phyloP scores from a whole-genome alignment of 2,113 vertebrate genomes.

The Festucalex cinctus region DNA sequence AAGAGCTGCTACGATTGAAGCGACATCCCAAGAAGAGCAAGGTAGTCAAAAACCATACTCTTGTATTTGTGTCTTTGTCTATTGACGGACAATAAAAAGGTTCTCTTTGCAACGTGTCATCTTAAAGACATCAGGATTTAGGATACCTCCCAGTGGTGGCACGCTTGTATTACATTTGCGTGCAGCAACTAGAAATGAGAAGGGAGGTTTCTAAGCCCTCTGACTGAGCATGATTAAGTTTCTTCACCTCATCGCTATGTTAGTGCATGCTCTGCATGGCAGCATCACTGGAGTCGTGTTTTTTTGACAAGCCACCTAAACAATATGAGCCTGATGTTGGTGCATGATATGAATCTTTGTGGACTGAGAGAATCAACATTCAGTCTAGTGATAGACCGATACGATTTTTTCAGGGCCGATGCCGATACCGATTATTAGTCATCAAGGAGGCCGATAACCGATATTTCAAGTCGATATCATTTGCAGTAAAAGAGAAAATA shows the following conservation, averaged over 20 bases:
- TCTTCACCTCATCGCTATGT: constrained; percentile 1
- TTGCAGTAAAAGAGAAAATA: too few relatives aligned
- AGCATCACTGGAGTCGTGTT: background rate
- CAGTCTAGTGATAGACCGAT: constrained; percentile 25
- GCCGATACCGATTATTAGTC: too few relatives aligned
- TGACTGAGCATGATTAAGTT: constrained; percentile 13
- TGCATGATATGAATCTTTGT: constrained; percentile 24
- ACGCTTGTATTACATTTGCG: background rate
- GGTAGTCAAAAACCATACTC: constrained; percentile 62
- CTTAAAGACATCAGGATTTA: constrained; percentile 1
- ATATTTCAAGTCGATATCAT: too few relatives aligned
- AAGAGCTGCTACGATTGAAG: constrained; percentile 87
- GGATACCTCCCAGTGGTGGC: constrained; percentile 21
- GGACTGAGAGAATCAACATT: constrained; percentile 21
- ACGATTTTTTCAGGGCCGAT: too few relatives aligned
- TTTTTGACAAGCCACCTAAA: constrained; percentile 14
- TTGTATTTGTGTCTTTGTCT: background rate
- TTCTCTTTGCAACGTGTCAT: background rate
- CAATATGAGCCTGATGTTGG: background rate
- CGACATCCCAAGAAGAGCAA: constrained; percentile 81
- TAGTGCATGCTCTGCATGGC: constrained; percentile 39
- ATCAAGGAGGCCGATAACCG: too few relatives aligned
- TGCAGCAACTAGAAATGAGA: background rate
- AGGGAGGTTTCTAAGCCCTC: background rate
- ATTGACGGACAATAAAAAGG: background rate